A percentile compares a stretch with the other conserved stretches of the same genome.
Conservation (phyloP, 2,113 vertebrate species). For the Ahaetulla prasina region DNA sequence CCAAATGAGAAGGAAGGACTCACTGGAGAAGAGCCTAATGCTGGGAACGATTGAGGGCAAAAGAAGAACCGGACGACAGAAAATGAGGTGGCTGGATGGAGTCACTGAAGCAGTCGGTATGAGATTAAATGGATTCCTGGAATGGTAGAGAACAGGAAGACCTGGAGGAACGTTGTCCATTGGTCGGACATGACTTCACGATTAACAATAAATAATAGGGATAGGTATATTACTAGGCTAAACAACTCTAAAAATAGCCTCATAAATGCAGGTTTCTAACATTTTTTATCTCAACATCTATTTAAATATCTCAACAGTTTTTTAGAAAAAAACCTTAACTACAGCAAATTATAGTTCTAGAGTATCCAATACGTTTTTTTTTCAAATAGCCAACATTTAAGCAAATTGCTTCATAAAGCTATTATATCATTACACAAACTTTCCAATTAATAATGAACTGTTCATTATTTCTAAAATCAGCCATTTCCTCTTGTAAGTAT, state of each 20-base stretch:
- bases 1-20: too few relatives aligned
- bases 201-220: neutral
- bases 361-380: neutral
- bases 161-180: too few relatives aligned
- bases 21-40: too few relatives aligned
- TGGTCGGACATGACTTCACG: too few relatives aligned
- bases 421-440: neutral
- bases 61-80: too few relatives aligned
- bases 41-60: too few relatives aligned
- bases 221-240: constrained; percentile 21
- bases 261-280: constrained; percentile 25
- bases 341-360: constrained; percentile 13
- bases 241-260: constrained; percentile 8
- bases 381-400: neutral
- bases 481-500: neutral
- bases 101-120: too few relatives aligned
- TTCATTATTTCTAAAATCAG: neutral
- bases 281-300: constrained; percentile 34
- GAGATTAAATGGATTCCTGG: too few relatives aligned
- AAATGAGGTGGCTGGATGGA: too few relatives aligned
- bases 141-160: too few relatives aligned
- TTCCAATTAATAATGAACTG: neutral
- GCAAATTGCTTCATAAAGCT: neutral
- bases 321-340: constrained; percentile 34
- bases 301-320: constrained; percentile 35